Base-by-base conservation (phyloP, 2,113 vertebrate species). In the Rhodinocichla rosea region DNA sequence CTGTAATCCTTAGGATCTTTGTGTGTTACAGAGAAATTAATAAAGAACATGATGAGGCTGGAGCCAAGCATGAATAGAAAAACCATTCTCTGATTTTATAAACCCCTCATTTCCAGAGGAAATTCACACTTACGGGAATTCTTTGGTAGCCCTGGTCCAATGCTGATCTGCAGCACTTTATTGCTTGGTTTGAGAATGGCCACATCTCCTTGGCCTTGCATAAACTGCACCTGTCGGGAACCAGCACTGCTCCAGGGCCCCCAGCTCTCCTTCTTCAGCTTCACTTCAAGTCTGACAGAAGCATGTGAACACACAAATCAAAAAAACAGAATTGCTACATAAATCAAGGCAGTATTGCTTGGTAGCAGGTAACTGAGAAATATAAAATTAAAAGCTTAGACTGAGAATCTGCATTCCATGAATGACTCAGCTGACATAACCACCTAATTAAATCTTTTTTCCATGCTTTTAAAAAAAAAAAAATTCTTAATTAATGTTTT, bases 211-310 rank as follows among this genome's bases (percentile, higher is more conserved):
- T 98, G 98, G 83, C 99, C 99, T 92, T 98, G 98, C 40, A 98
- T 94, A 71, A 99, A 99, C 52, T 98, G 97, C 69, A 99, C 98
- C 97, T 99, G 99, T 42, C 99, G 98, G 73, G 99, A 98, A 33
- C 99, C 98, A 16, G 98, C 98, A 0, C 98, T 99, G 40, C 98
- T 99, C 99, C 99, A 98, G 52, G 99, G 99, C 15, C 99, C 99
- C 99, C 99, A 99, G 86, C 97, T 99, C 97, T 99, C 99, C 97
- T 99, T 99, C 94, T 99, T 99, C 97, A 99, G 95, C 96, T 99
- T 99, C 97, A 99, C 87, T 95, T 99, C 99, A 97, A 99, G 98
- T 97, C 99, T 99, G 95, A 40, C 15, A 79, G 12, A 92, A 95
- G 64, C 6, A 33, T 8, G 15, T 6, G 15, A 44, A 70, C 40